These are phyloP conservation scores for Heliocidaris erythrogramma DNA, from an alignment of 35 echinoderm and acorn worm genomes.

Conservation along the genomic window DNA sequence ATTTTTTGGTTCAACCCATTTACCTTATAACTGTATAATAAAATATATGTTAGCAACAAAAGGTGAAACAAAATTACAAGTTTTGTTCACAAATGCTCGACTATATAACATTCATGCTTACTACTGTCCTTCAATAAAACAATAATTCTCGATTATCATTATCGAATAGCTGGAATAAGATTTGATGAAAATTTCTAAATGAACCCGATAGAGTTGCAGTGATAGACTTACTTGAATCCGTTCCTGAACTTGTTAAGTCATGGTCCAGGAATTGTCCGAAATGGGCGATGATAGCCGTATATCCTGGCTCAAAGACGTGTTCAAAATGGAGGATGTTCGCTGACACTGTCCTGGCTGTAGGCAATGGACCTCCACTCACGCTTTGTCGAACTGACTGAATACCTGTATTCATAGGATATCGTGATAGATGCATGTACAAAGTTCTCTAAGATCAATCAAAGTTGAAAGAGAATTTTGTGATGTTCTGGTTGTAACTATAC, in stretches of 20 bases:
- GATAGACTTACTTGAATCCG: conserved; percentile 36
- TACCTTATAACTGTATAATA: no score
- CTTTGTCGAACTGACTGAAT: conserved; percentile 41
- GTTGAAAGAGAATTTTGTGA: neutral
- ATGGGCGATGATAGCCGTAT: conserved; percentile 62
- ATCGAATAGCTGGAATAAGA: no score
- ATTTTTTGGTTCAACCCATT: no score
- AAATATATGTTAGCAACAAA: no score
- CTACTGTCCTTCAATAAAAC: no score
- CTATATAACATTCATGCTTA: no score
- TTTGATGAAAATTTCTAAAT: no score
- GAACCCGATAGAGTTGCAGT: neutral
- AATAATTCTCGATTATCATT: no score
- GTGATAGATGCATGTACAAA: neutral
- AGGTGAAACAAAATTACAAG: no score
- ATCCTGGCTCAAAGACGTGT: conserved; percentile 28
- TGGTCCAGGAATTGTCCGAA: conserved; percentile 92
- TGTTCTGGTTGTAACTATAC: neutral
- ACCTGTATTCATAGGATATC: neutral
- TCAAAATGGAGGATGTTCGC: conserved; percentile 21
- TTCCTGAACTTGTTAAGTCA: conserved; percentile 68
- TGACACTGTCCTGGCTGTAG: conserved; percentile 50
- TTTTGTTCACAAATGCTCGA: no score
- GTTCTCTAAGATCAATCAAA: neutral
- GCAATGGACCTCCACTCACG: conserved; percentile 3